phyloP scores from a whole-genome alignment of 2,113 vertebrate genomes.

The Gadus chalcogrammus region DNA sequence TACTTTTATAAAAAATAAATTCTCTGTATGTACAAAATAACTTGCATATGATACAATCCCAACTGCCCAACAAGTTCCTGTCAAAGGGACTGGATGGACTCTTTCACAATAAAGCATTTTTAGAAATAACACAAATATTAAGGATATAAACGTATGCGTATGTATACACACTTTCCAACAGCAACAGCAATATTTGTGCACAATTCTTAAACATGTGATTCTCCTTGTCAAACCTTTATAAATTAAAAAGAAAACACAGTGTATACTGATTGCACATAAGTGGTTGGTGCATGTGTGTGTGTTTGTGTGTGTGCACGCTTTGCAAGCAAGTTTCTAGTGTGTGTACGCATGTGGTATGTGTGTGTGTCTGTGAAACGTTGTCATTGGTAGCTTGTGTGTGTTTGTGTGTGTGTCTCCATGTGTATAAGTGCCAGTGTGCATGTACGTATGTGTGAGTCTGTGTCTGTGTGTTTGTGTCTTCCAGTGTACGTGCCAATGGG shows the following conservation, averaged over 20 bases:
- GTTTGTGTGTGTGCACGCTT: background rate
- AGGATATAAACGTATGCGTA: constrained; percentile 38
- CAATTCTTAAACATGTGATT: constrained; percentile 34
- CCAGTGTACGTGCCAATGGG: too few relatives aligned
- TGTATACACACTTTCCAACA: constrained; percentile 36
- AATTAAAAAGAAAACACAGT: constrained; percentile 45
- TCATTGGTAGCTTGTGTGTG: too few relatives aligned
- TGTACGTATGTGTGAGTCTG: background rate
- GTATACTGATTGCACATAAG: constrained; percentile 19
- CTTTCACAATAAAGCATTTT: constrained; percentile 47
- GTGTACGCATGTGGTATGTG: background rate
- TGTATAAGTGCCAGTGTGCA: constrained; percentile 26
- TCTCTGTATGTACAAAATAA: constrained; percentile 75
- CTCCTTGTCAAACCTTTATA: constrained; percentile 47
- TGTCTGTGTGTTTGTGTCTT: background rate
- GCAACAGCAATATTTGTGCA: constrained; percentile 21
- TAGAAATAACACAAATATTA: constrained; percentile 53
- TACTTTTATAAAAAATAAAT: constrained; percentile 69
- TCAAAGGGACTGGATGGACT: constrained; percentile 53
- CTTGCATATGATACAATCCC: constrained; percentile 71
- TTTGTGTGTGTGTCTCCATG: constrained; percentile 14
- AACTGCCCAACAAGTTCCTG: constrained; percentile 50
- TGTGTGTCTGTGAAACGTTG: background rate
- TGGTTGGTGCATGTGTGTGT: too few relatives aligned
- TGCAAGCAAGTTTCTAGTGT: background rate